Conservation (phyloP, 2,113 vertebrate genomes). For the Elaphurus davidianus region DNA sequence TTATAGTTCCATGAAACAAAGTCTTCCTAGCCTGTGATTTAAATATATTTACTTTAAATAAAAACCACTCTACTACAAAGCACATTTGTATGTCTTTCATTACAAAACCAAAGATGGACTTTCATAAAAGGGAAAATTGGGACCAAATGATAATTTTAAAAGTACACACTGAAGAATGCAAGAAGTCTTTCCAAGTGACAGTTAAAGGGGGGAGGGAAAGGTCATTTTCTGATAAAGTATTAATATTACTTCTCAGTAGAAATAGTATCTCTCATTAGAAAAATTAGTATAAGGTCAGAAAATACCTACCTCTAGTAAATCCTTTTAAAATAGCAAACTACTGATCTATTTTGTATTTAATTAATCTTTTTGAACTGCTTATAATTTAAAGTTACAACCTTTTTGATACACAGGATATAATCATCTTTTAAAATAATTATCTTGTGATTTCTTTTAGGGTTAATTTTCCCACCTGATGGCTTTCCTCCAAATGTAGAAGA, state of each 20-base stretch:
- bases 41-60: slow-evolving; percentile 63
- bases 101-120: slow-evolving; percentile 33
- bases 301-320: not conserved
- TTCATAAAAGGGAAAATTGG: slow-evolving; percentile 14
- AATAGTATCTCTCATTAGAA: not conserved
- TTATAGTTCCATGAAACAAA: slow-evolving; percentile 50
- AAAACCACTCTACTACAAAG: slow-evolving; percentile 42
- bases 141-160: slow-evolving; percentile 35
- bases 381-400: slow-evolving; percentile 22
- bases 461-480: not conserved
- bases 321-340: not conserved
- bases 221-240: not conserved
- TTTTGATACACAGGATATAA: not conserved
- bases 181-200: slow-evolving; percentile 11
- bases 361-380: not conserved
- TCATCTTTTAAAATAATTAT: slow-evolving; percentile 8
- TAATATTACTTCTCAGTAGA: slow-evolving; percentile 12
- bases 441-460: not conserved
- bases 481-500: not conserved
- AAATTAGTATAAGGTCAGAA: not conserved
- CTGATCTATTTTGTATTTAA: not conserved
- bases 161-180: not conserved
- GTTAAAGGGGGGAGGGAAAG: not conserved
- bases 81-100: slow-evolving; percentile 48
- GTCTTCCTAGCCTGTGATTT: slow-evolving; percentile 37